Conservation (phyloP, 2,888 invertebrate species). For the Andrena minutula region DNA sequence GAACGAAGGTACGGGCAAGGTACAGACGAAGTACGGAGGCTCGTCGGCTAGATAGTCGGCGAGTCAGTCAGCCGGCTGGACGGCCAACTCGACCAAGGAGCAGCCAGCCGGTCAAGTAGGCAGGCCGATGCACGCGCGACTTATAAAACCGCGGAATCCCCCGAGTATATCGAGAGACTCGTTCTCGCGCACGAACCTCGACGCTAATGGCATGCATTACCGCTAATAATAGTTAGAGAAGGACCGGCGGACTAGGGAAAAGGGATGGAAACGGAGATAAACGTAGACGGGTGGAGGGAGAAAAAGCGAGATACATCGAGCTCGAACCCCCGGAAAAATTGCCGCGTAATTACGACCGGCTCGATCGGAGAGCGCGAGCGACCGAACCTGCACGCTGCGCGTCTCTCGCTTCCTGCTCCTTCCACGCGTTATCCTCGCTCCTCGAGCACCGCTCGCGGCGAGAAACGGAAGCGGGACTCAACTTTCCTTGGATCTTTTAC, state of each 20-base stretch:
- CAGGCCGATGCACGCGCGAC: conserved; percentile 51
- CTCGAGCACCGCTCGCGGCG: neutral
- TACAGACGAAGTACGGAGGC: neutral
- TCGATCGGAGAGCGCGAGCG: conserved; percentile 39
- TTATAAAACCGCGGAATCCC: conserved; percentile 70
- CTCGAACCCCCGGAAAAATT: conserved; percentile 65
- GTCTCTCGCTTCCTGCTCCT: conserved; percentile 33
- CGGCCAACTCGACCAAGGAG: conserved; percentile 1
- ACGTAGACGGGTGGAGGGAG: conserved; percentile 22
- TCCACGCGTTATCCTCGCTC: neutral
- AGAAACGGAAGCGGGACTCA: neutral
- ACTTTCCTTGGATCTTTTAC: no score
- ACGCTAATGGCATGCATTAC: conserved; percentile 82
- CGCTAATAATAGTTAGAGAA: conserved; percentile 77
- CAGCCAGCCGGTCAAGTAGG: conserved; percentile 33
- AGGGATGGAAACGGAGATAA: conserved; percentile 51
- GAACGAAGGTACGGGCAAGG: neutral
- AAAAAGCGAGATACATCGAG: conserved; percentile 58
- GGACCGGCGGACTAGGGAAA: conserved; percentile 42
- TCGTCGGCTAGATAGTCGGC: neutral
- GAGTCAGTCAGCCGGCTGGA: conserved; percentile 17
- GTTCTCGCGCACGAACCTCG: conserved; percentile 78
- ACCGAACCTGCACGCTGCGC: conserved; percentile 2
- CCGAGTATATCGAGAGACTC: conserved; percentile 69
- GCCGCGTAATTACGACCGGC: conserved; percentile 71